Evolutionary conservation across 2,797 vertebrate species (phyloP).

Genomic region (Furcifer pardalis): DNA sequence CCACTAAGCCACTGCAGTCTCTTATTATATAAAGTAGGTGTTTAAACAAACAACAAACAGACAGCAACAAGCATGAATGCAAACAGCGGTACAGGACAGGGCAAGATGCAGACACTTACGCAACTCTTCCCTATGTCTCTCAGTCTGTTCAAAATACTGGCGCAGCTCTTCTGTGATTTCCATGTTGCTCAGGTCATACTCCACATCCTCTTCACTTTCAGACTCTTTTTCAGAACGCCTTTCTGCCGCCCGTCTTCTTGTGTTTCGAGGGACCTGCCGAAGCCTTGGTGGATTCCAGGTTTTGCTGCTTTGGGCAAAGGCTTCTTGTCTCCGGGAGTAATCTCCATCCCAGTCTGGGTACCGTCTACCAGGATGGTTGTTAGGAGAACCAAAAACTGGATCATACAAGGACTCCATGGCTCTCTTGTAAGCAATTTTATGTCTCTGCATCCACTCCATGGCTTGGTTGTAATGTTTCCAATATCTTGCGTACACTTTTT

Average conservation of each 20-base stretch:
- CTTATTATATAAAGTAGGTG: background rate
- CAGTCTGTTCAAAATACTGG: slow-evolving; percentile 92
- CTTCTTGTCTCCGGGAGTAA: background rate
- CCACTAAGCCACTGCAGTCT: too few species aligned
- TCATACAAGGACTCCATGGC: slow-evolving; percentile 79
- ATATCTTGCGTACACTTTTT: slow-evolving; percentile 83
- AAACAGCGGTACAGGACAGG: background rate
- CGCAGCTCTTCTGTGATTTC: slow-evolving; percentile 96
- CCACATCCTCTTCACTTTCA: slow-evolving; percentile 84
- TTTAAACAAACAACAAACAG: background rate
- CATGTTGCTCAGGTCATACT: slow-evolving; percentile 93
- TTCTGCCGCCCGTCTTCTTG: slow-evolving; percentile 15
- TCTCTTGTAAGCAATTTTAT: slow-evolving; percentile 84
- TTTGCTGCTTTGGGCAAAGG: background rate
- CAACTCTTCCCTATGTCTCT: slow-evolving; percentile 88
- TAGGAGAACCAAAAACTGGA: slow-evolving; percentile 37
- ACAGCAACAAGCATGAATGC: background rate
- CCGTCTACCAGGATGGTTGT: slow-evolving; percentile 35
- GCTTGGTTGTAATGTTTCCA: slow-evolving; percentile 92
- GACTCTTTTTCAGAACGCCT: slow-evolving; percentile 47
- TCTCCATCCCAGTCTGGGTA: slow-evolving; percentile 70
- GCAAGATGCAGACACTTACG: slow-evolving; percentile 80
- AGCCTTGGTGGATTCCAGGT: fast-evolving
- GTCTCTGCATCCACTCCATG: slow-evolving; percentile 88
- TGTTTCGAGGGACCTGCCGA: background rate